Base-by-base conservation (phyloP, 2,113 vertebrate species). In the Dromiciops gliroides region DNA sequence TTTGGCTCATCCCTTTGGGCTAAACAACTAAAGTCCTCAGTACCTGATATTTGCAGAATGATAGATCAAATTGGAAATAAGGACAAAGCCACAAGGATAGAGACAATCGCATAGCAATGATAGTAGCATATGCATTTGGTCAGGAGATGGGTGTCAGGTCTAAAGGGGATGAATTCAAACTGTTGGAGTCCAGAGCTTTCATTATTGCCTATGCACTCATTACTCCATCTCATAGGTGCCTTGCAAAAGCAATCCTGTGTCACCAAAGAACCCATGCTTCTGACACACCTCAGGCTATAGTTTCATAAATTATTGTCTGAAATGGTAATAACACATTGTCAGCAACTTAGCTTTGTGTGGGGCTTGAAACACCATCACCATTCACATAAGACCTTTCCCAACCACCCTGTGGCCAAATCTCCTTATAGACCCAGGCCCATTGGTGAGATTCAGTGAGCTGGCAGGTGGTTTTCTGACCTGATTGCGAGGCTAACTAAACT, bases 401-500 rank as follows among this genome's bases (percentile, higher is more conserved):
- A 0, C 90, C 53, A 49, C 94, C 88, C 67, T 88, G 75, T 52
- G 91, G 3, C 14, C 92, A 89, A 14, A 8, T n/a, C 92, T 91
- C 94, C 90, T 75, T 31, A 67, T 48, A 23, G 93, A 22, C 94
- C 89, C 92, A 96, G 94, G 93, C 92, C 94, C 94, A 94, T 47
- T n/a, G 95, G 93, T 91, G 92, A 95, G 94, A 92, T 0, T 19
- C 8, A 75, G 0, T 94, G 95, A 51, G n/a, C 48, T 8, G 50
- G 90, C 60, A 48, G 93, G 97, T 92, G 44, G 83, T 98, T 98
- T 98, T 28, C 98, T 98, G 99, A 98, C 99, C 99, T 98, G 98
- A 99, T 98, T 99, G 98, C 98, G 98, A 98, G 99, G 98, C 98
- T 98, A 98, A 98, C 98, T 98, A 98, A 98, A 98, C 99, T 99